phyloP scores from a whole-genome alignment of 2,888 invertebrate species.

The Mesodorylaimus sp. region DNA sequence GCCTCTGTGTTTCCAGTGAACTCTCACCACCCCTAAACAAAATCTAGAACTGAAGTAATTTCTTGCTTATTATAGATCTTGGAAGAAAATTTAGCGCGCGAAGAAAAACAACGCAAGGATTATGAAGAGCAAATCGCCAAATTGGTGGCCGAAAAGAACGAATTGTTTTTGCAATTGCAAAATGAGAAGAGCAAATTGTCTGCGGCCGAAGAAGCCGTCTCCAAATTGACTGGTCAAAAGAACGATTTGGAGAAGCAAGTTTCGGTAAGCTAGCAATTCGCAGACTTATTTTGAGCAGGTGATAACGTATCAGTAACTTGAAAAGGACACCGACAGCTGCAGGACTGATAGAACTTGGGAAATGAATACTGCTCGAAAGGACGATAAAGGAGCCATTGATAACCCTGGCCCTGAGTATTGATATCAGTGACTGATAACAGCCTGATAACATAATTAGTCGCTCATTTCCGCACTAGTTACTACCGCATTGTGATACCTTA shows the following conservation, averaged over 20 bases:
- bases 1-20: too few species aligned
- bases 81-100: constrained; percentile 88
- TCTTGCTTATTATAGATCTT: constrained; percentile 48
- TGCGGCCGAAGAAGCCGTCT: constrained; percentile 59
- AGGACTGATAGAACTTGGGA: too few species aligned
- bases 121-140: constrained; percentile 79
- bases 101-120: constrained; percentile 89
- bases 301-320: too few species aligned
- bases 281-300: not conserved
- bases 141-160: constrained; percentile 79
- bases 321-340: too few species aligned
- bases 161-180: constrained; percentile 64
- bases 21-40: too few species aligned
- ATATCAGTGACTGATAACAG: not conserved
- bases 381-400: too few species aligned
- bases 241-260: constrained; percentile 75
- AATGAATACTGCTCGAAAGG: too few species aligned
- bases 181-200: constrained; percentile 82
- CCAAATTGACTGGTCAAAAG: constrained; percentile 84
- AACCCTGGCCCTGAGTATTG: not conserved
- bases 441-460: too few species aligned
- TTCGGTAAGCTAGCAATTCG: constrained; percentile 1
- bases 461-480: too few species aligned
- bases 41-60: not conserved
- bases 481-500: too few species aligned